Evolutionary conservation across 2,113 vertebrate species (phyloP).

Genomic region (Muntiacus reevesi): DNA sequence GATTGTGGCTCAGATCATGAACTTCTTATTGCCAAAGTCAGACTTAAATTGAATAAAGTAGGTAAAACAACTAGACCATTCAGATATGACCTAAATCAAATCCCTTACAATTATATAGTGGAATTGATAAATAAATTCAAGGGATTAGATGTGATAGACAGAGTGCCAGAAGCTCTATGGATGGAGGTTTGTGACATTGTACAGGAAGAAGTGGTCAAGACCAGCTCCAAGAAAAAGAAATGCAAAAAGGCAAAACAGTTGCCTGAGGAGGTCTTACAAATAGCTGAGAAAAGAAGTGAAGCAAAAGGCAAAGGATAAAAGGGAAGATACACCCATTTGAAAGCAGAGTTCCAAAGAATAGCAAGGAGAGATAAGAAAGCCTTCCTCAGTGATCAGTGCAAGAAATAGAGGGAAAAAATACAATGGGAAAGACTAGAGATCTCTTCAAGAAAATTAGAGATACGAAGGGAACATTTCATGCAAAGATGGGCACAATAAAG

Average conservation of each 20-base stretch:
- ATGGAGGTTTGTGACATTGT: background rate
- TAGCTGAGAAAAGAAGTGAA: background rate
- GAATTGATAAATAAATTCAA: background rate
- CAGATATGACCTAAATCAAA: background rate
- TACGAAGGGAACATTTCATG: background rate
- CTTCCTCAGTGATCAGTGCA: background rate
- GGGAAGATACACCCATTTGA: background rate
- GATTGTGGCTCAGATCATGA: background rate
- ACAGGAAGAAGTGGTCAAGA: background rate
- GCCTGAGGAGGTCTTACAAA: background rate
- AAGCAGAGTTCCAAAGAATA: background rate
- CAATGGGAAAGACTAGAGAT: background rate
- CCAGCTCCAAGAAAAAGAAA: background rate
- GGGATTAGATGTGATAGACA: background rate
- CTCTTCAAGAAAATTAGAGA: background rate
- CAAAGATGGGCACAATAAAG: background rate
- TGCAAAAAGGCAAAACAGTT: background rate
- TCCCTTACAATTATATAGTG: background rate
- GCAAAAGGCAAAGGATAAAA: background rate
- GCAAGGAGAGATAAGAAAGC: background rate
- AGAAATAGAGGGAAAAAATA: background rate
- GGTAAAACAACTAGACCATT: background rate
- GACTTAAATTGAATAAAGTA: background rate
- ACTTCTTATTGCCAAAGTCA: background rate
- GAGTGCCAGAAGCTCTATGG: background rate